phyloP scores from a whole-genome alignment of 2,888 invertebrate genomes.

The Sesia apiformis region DNA sequence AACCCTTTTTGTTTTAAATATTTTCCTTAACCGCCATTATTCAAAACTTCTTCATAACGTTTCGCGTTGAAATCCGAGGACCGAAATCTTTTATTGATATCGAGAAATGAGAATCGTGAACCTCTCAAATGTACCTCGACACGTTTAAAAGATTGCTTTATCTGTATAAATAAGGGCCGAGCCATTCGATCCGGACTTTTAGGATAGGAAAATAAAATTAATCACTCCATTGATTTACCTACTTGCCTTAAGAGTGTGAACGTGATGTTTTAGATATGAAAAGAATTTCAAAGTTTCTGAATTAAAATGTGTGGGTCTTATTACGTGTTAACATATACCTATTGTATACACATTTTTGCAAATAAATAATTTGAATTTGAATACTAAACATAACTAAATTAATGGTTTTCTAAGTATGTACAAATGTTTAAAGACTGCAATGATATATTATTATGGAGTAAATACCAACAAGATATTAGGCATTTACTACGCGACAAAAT shows the following conservation, averaged over 20 bases:
- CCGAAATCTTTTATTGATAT: slow-evolving; percentile 63
- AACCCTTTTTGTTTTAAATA: slow-evolving; percentile 67
- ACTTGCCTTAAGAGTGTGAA: slow-evolving; percentile 15
- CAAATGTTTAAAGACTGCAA: too few relatives aligned
- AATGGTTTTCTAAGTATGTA: too few relatives aligned
- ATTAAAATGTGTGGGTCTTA: slow-evolving; percentile 1
- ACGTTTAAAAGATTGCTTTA: slow-evolving; percentile 39
- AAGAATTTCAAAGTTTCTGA: not conserved
- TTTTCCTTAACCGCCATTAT: slow-evolving; percentile 64
- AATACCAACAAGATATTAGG: too few relatives aligned
- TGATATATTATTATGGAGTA: too few relatives aligned
- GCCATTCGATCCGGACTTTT: slow-evolving; percentile 25
- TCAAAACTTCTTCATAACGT: slow-evolving; percentile 63
- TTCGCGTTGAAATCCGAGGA: slow-evolving; percentile 53
- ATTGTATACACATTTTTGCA: too few relatives aligned
- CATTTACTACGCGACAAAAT: too few relatives aligned
- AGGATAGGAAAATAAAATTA: slow-evolving; percentile 25
- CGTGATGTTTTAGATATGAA: not conserved
- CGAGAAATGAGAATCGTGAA: slow-evolving; percentile 55
- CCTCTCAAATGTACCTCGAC: slow-evolving; percentile 39
- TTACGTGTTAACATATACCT: not conserved
- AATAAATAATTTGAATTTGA: too few relatives aligned
- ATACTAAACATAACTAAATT: too few relatives aligned
- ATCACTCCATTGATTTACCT: slow-evolving; percentile 37
- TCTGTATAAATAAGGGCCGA: slow-evolving; percentile 38